Percentiles rank a stretch among this genome's conserved stretches.
These are phyloP conservation scores for Platerodrilus igneus DNA, from an alignment of 2,888 invertebrate genomes.

Conservation along the genomic window DNA sequence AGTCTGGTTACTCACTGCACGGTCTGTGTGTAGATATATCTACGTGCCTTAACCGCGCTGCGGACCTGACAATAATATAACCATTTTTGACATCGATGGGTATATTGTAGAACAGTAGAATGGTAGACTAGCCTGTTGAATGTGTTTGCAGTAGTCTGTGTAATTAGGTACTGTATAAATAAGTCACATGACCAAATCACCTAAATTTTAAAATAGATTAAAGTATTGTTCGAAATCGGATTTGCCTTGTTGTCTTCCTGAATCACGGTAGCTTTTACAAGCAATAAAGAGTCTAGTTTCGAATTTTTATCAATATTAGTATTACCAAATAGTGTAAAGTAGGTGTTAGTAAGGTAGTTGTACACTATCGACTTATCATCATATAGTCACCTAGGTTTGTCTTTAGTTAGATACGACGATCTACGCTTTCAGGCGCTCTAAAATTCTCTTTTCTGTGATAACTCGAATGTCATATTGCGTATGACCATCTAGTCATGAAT, in stretches of 20 bases:
- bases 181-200: slow-evolving; percentile 17
- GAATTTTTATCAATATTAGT: slow-evolving; percentile 11
- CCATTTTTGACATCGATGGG: slow-evolving; percentile 29
- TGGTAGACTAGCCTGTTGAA: slow-evolving; percentile 41
- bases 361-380: too few relatives aligned
- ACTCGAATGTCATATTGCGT: too few relatives aligned
- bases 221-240: slow-evolving; percentile 16
- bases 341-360: too few relatives aligned
- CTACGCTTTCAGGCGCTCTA: too few relatives aligned
- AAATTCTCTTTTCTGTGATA: too few relatives aligned
- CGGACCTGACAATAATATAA: slow-evolving; percentile 38
- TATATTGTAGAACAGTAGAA: slow-evolving; percentile 30
- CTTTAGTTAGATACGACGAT: too few relatives aligned
- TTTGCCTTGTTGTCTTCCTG: slow-evolving; percentile 46
- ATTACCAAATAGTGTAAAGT: too few relatives aligned
- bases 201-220: slow-evolving; percentile 16
- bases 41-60: slow-evolving; percentile 44
- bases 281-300: slow-evolving; percentile 16
- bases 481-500: too few relatives aligned
- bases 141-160: slow-evolving; percentile 33
- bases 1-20: slow-evolving; percentile 47
- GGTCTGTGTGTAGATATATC: slow-evolving; percentile 47
- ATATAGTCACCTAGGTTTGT: too few relatives aligned
- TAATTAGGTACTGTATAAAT: slow-evolving; percentile 21
- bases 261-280: slow-evolving; percentile 25